Evolutionary conservation across 2,888 invertebrate genomes (phyloP).

Genomic region (Aleiodes alternator): DNA sequence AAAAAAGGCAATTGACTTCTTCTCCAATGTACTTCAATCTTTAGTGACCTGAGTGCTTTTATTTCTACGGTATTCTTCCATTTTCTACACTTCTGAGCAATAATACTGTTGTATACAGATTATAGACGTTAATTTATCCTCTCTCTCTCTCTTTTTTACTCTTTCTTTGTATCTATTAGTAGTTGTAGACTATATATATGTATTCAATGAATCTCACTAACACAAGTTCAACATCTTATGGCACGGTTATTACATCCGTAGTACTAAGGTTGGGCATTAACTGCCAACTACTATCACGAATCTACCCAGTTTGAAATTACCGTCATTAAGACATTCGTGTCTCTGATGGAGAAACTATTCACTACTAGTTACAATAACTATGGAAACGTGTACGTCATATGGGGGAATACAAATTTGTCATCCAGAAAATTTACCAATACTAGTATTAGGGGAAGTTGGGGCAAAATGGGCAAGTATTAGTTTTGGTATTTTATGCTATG

Average conservation of each 20-base stretch:
- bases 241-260: constrained; percentile 11
- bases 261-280: constrained; percentile 20
- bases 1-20: constrained; percentile 24
- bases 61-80: constrained; percentile 2
- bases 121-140: constrained; percentile 13
- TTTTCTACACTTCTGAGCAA: background rate
- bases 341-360: background rate
- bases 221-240: constrained; percentile 24
- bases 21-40: constrained; percentile 29
- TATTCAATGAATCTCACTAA: constrained; percentile 15
- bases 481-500: too few relatives aligned
- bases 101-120: constrained; percentile 13
- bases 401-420: too few relatives aligned
- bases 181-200: background rate
- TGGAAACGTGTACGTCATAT: background rate
- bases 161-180: background rate
- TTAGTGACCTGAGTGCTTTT: constrained; percentile 6
- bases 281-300: constrained; percentile 32
- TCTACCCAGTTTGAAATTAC: constrained; percentile 29
- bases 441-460: too few relatives aligned
- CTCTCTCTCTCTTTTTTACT: background rate
- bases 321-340: constrained; percentile 22
- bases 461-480: too few relatives aligned
- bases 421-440: too few relatives aligned
- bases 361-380: constrained; percentile 16